Evolutionary conservation across 2,113 vertebrate genomes (phyloP).

Genomic region (Coryphaenoides rupestris): DNA sequence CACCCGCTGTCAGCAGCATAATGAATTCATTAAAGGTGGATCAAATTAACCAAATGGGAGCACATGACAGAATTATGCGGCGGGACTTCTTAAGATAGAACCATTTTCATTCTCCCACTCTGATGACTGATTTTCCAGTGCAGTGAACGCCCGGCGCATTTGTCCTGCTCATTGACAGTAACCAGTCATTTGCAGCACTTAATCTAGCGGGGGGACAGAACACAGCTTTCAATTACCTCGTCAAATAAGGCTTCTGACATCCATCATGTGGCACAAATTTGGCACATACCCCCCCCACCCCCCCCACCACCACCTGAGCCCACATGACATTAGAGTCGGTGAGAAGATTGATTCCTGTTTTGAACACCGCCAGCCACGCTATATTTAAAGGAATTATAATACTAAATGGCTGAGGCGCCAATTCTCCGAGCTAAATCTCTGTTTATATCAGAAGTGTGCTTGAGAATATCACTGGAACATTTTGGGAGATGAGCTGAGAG

Average conservation of each 20-base stretch:
- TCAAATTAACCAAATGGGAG: constrained; percentile 61
- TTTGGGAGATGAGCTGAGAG: too few relatives aligned
- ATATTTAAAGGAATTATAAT: too few relatives aligned
- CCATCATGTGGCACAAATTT: constrained; percentile 35
- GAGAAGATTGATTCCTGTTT: not conserved
- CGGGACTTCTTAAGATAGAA: constrained; percentile 39
- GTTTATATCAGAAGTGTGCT: too few relatives aligned
- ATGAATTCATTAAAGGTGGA: constrained; percentile 52
- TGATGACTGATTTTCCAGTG: constrained; percentile 50
- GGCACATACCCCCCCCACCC: not conserved
- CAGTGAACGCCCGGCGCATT: constrained; percentile 42
- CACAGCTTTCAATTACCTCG: constrained; percentile 66
- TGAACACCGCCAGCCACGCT: not conserved
- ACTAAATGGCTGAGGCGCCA: too few relatives aligned
- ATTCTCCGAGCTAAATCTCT: too few relatives aligned
- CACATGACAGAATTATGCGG: constrained; percentile 49
- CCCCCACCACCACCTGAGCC: not conserved
- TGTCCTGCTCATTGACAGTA: constrained; percentile 51
- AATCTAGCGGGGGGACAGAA: constrained; percentile 48
- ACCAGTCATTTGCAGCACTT: constrained; percentile 62
- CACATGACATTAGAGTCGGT: constrained; percentile 9
- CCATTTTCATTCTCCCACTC: constrained; percentile 37
- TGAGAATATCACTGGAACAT: too few relatives aligned
- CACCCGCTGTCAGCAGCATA: constrained; percentile 26
- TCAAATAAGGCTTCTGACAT: constrained; percentile 56